These are phyloP conservation scores for Bombus waltoni DNA, from an alignment of 1,140 invertebrate genomes.

Conservation along the genomic window DNA sequence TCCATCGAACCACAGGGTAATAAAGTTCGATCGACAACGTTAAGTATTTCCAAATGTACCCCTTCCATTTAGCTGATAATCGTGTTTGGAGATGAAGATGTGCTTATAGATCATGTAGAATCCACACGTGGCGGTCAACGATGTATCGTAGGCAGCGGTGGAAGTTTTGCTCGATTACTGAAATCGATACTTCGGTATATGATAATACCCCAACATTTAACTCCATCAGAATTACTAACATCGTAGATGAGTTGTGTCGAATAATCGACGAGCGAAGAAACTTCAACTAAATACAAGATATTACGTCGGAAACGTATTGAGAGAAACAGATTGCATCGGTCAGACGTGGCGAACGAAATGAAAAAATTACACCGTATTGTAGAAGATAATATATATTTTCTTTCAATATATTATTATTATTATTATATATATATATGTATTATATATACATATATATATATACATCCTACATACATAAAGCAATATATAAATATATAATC, in stretches of 20 bases:
- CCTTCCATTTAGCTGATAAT: neutral
- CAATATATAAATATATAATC: slow-evolving; percentile 73
- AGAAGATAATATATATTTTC: slow-evolving; percentile 72
- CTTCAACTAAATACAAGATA: neutral
- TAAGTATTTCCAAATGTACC: too few species aligned
- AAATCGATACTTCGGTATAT: neutral
- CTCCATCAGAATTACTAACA: neutral
- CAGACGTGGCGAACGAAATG: slow-evolving; percentile 34
- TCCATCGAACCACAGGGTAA: too few species aligned
- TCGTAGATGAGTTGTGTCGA: neutral
- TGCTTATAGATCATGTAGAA: neutral
- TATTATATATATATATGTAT: slow-evolving; percentile 50
- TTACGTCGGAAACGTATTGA: neutral
- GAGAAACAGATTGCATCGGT: slow-evolving; percentile 60
- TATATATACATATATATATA: slow-evolving; percentile 61
- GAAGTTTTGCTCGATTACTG: neutral
- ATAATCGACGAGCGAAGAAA: neutral
- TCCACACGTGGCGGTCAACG: neutral
- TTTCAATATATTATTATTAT: slow-evolving; percentile 67
- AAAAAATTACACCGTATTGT: slow-evolving; percentile 66
- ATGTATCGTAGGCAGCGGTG: neutral
- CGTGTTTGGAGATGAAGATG: too few species aligned
- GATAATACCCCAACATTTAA: neutral
- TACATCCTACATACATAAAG: slow-evolving; percentile 74
- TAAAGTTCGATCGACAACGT: too few species aligned